These are phyloP conservation scores for Anthoscopus minutus DNA, from an alignment of 2,113 vertebrate genomes.

Conservation along the genomic window DNA sequence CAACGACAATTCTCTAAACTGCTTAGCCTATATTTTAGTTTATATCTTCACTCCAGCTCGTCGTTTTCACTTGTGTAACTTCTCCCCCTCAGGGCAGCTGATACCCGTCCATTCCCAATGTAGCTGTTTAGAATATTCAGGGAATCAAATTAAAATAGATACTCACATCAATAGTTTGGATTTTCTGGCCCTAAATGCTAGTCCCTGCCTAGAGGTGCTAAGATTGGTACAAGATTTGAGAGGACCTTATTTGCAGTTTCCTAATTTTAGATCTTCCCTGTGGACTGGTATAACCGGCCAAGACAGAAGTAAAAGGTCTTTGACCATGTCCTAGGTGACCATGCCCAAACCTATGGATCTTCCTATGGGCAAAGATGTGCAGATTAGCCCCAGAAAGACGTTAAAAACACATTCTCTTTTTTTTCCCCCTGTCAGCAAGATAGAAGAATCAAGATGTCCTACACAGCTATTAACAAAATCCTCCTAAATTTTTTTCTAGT, in stretches of 20 bases:
- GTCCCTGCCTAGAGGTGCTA: neutral
- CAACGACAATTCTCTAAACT: neutral
- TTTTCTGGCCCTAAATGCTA: conserved; percentile 13
- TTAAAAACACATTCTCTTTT: neutral
- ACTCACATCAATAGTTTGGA: conserved; percentile 29
- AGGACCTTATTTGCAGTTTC: conserved; percentile 5
- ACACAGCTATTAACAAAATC: neutral
- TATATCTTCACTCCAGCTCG: neutral
- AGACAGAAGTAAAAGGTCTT: neutral
- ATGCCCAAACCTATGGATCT: neutral
- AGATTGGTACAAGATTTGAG: conserved; percentile 9
- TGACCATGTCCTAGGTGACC: neutral
- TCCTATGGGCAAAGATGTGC: neutral
- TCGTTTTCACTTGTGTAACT: neutral
- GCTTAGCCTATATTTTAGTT: neutral
- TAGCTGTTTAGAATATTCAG: neutral
- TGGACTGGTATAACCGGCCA: neutral
- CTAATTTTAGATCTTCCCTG: conserved; percentile 26
- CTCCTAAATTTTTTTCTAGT: neutral
- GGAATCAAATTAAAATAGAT: conserved; percentile 40
- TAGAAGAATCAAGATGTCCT: neutral
- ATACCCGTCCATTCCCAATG: neutral
- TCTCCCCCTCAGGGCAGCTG: neutral
- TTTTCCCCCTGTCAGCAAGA: neutral
- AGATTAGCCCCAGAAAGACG: neutral